A percentile compares a stretch with the other conserved stretches of the same genome.
Conservation (phyloP, 23 tunicate genomes). For the Phallusia fumigata region DNA sequence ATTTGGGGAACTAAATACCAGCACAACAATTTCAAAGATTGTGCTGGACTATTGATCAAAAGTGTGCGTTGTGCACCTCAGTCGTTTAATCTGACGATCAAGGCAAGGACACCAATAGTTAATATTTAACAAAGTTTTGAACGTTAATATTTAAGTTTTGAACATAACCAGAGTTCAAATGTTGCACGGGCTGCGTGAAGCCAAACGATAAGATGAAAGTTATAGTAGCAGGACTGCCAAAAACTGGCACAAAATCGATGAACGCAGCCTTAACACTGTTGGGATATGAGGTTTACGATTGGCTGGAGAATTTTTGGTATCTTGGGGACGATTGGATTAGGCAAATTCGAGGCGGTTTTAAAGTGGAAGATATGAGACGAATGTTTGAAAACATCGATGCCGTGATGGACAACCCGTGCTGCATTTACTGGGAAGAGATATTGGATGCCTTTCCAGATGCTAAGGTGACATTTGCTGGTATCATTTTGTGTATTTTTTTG, state of each 20-base stretch:
- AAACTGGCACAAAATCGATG: constrained; percentile 23
- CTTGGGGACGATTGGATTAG: constrained; percentile 14
- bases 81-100: too few species aligned
- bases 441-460: constrained; percentile 19
- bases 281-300: constrained; percentile 21
- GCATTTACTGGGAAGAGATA: constrained; percentile 20
- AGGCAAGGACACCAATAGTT: too few species aligned
- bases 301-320: constrained; percentile 10
- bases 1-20: too few species aligned
- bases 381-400: constrained; percentile 26
- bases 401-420: constrained; percentile 2
- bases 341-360: neutral
- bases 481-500: too few species aligned
- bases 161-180: too few species aligned
- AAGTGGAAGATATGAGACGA: neutral
- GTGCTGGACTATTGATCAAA: too few species aligned
- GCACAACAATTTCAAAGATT: too few species aligned
- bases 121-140: too few species aligned
- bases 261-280: constrained; percentile 10
- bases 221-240: constrained; percentile 13
- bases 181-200: too few species aligned
- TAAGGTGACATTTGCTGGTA: neutral
- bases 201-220: constrained; percentile 6
- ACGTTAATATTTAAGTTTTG: too few species aligned
- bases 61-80: too few species aligned